Evolutionary conservation across 2,888 invertebrate species (phyloP), one percentile per base, ranked within the genome.

Genomic region (Agrotis puta): DNA sequence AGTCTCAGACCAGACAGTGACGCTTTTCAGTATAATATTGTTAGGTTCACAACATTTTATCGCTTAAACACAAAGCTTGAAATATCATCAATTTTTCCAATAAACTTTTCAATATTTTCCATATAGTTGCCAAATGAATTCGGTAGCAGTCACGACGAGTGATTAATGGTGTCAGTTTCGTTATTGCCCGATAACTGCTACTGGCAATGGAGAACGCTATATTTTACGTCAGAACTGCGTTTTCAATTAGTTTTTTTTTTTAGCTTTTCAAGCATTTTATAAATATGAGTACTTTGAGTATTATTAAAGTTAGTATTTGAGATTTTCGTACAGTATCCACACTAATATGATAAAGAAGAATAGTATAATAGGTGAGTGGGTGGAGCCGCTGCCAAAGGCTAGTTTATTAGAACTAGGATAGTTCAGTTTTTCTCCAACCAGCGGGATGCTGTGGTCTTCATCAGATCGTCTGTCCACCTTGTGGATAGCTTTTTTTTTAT

Each of bases 111-210:
- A 61, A 80, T 77, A 77, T 74, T 80, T 80, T 82, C 43, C 70
- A 72, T 72, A 66, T 11, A 74, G 68, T 74, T 80, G 83, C 81
- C 82, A 82, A 83, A 82, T 84, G 72, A 84, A 81, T 83, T 81
- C 68, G 57, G 76, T 65, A 33, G 68, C 64, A 39, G 79, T 64
- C 66, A 24, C 62, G 61, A 24, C 62, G 61, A 47, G 64, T 80
- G 85, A 82, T 78, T 72, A 83, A 85, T 83, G 72, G 70, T 58
- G 74, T 69, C 74, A 81, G 75, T 61, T 63, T 53, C 65, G 74
- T 77, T 81, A 84, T 79, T 74, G 79, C 64, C 67, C 66, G 65
- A 68, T 74, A 73, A 82, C 79, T 74, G 73, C 51, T 74, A 64
- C 70, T 74, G 73, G 67, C 63, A 59, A 61, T 24, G 13, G 65